Percentiles rank a stretch among this genome's conserved stretches.
Evolutionary conservation across 2,113 vertebrate genomes (phyloP).

Genomic region (Laterallus jamaicensis): DNA sequence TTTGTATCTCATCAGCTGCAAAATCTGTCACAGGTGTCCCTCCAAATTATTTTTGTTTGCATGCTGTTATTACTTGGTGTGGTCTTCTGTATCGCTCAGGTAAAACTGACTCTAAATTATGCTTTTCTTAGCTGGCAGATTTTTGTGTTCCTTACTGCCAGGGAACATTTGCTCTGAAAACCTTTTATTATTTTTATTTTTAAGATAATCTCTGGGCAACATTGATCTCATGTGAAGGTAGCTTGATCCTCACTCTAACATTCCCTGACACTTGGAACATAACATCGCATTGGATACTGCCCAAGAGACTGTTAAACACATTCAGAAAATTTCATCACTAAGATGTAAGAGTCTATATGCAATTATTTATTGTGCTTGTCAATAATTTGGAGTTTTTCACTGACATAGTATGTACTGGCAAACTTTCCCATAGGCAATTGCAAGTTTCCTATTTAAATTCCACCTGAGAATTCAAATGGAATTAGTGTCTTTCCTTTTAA

Average conservation of each 20-base stretch:
- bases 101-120: background rate
- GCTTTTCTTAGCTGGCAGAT: background rate
- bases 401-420: background rate
- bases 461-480: background rate
- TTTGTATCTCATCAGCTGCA: background rate
- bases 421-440: background rate
- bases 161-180: background rate
- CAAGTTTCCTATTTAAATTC: background rate
- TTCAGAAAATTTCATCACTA: background rate
- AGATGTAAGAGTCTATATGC: background rate
- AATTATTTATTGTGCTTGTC: background rate
- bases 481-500: background rate
- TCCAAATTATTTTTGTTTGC: background rate
- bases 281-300: background rate
- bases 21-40: background rate
- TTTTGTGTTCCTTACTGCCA: background rate
- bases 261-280: background rate
- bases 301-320: background rate
- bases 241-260: background rate
- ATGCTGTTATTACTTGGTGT: background rate
- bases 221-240: background rate
- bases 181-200: background rate
- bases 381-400: background rate
- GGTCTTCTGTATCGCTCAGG: background rate
- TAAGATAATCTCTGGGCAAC: too few relatives aligned